Percentiles rank a stretch among this genome's conserved stretches.
Evolutionary conservation across 2,113 vertebrate genomes (phyloP).

Genomic region (Elephantulus edwardii): DNA sequence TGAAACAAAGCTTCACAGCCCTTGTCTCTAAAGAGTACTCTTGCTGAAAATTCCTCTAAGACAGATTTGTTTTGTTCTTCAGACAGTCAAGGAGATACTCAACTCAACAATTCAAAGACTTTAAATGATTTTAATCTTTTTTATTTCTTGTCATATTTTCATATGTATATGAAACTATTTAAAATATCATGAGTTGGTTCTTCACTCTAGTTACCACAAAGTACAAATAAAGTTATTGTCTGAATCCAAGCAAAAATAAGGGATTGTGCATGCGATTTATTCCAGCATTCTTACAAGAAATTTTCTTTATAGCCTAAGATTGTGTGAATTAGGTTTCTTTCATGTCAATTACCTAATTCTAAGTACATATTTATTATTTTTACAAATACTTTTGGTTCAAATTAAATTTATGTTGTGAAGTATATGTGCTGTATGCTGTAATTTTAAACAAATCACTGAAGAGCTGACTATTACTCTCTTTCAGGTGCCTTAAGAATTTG

Average conservation of each 20-base stretch:
- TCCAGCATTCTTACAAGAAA: background rate
- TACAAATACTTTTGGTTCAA: background rate
- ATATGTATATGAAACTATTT: no score
- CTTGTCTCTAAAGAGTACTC: no score
- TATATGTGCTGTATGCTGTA: background rate
- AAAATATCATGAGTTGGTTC: no score
- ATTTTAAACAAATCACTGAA: background rate
- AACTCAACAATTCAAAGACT: no score
- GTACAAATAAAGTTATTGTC: background rate
- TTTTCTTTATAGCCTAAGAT: background rate
- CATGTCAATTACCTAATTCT: background rate
- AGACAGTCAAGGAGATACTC: no score
- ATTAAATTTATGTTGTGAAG: background rate
- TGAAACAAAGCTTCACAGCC: no score
- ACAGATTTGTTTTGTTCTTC: no score
- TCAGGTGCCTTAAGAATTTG: background rate
- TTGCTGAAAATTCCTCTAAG: no score
- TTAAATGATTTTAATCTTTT: background rate
- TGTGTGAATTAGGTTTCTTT: background rate
- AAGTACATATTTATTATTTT: background rate
- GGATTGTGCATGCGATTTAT: background rate
- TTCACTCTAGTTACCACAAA: no score
- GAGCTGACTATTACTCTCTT: background rate
- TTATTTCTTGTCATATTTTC: background rate
- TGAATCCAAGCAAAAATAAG: background rate